These are phyloP conservation scores for Maconellicoccus hirsutus DNA, from an alignment of 1,140 invertebrate genomes.

Conservation along the genomic window DNA sequence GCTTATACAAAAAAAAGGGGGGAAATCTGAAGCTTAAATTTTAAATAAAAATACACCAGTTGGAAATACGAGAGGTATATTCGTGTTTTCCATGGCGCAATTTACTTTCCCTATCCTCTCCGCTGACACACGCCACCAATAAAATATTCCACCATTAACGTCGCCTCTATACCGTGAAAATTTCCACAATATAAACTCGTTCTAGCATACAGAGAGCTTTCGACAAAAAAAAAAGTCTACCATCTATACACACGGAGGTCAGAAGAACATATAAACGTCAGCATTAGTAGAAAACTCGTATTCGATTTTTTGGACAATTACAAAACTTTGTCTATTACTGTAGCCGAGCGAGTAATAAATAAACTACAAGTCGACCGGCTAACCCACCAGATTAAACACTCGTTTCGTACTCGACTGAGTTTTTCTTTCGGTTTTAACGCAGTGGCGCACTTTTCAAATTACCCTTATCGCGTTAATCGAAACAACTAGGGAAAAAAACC, in stretches of 20 bases:
- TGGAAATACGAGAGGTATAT: background rate
- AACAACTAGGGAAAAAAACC: background rate
- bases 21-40: background rate
- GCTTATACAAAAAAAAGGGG: background rate
- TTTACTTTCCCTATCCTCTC: background rate
- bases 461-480: background rate
- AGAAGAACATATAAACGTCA: background rate
- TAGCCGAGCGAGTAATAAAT: conserved; percentile 8
- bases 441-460: background rate
- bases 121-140: background rate
- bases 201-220: background rate
- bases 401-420: conserved; percentile 2
- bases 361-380: conserved; percentile 2
- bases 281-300: background rate
- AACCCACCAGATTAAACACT: background rate
- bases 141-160: background rate
- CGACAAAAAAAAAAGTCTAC: too few relatives aligned
- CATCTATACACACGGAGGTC: background rate
- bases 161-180: background rate
- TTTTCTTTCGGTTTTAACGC: background rate
- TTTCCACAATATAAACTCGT: background rate
- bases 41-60: background rate
- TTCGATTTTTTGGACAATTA: conserved; percentile 9
- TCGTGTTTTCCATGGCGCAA: background rate
- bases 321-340: conserved; percentile 1